These are phyloP conservation scores for Galendromus occidentalis DNA, from an alignment of 1,140 invertebrate species.

Conservation along the genomic window DNA sequence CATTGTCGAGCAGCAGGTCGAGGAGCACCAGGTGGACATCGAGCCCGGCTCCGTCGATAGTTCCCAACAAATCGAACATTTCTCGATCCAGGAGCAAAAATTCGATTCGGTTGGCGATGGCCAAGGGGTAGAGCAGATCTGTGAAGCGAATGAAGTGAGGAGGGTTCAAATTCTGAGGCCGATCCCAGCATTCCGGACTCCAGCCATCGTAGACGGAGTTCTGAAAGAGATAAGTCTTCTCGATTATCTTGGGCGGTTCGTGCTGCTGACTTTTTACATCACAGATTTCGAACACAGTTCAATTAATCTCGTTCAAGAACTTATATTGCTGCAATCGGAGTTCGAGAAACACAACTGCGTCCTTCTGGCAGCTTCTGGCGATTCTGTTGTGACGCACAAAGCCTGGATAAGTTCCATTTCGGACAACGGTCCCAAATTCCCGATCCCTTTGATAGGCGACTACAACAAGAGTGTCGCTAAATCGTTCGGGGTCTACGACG, in stretches of 20 bases:
- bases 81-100: too few species aligned
- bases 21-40: too few species aligned
- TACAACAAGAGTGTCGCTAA: background rate
- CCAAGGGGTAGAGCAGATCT: too few species aligned
- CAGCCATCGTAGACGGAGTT: background rate
- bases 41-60: too few species aligned
- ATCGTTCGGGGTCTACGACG: background rate
- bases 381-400: background rate
- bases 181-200: background rate
- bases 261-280: constrained; percentile 1
- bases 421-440: background rate
- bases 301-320: background rate
- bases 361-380: background rate
- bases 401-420: background rate
- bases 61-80: too few species aligned
- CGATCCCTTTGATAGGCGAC: background rate
- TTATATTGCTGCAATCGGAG: background rate
- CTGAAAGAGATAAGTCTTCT: background rate
- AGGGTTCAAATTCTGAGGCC: background rate
- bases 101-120: too few species aligned
- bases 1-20: too few species aligned
- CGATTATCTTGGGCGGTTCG: background rate
- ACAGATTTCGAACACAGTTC: background rate
- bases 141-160: too few species aligned
- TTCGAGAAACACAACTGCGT: background rate